A percentile compares a stretch with the other conserved stretches of the same genome.
Conservation (phyloP, 92 coral and sea anemone species). For the Metridium senile region DNA sequence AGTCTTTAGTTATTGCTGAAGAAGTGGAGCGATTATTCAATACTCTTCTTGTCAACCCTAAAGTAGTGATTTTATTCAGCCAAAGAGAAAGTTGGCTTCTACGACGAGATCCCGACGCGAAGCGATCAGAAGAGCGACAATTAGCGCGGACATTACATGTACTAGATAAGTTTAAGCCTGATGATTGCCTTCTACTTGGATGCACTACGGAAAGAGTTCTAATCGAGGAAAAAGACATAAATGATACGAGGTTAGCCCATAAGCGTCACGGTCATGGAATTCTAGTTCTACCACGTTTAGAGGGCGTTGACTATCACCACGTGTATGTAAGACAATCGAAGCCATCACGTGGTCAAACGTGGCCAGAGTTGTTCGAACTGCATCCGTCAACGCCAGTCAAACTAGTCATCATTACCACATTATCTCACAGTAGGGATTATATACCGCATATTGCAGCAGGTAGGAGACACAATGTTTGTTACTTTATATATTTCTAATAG, state of each 20-base stretch:
- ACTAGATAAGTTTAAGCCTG: constrained; percentile 64
- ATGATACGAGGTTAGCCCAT: constrained; percentile 49
- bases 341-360: constrained; percentile 57
- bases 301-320: constrained; percentile 85
- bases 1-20: constrained; percentile 54
- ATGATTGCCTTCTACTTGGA: constrained; percentile 72
- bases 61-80: constrained; percentile 72
- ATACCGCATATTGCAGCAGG: constrained; percentile 93
- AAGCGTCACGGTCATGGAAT: constrained; percentile 79
- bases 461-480: too few species aligned
- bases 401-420: constrained; percentile 76
- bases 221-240: constrained; percentile 52
- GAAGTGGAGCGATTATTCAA: constrained; percentile 67
- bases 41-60: constrained; percentile 58
- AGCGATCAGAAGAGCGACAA: constrained; percentile 77
- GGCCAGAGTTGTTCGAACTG: constrained; percentile 77
- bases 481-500: too few species aligned
- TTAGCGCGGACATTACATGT: constrained; percentile 76
- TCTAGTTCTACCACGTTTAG: constrained; percentile 77
- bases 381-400: constrained; percentile 67
- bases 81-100: constrained; percentile 89
- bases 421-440: constrained; percentile 92
- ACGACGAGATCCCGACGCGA: constrained; percentile 69
- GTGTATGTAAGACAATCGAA: constrained; percentile 77
- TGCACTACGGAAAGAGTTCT: constrained; percentile 93